Conservation (phyloP, 2,888 invertebrate species). For the Coelopa pilipes region DNA sequence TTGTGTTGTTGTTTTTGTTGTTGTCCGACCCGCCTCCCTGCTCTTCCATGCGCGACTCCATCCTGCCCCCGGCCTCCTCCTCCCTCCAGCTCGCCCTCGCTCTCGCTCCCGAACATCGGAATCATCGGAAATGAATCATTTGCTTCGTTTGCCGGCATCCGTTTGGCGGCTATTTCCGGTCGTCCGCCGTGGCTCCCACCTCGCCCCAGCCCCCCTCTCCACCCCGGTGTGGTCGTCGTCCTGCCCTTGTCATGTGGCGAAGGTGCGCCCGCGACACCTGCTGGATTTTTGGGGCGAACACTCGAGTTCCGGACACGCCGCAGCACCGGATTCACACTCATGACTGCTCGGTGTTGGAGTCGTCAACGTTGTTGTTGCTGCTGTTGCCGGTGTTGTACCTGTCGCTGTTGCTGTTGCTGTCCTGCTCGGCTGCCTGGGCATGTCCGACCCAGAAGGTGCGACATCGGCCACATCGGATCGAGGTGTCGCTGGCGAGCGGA, state of each 20-base stretch:
- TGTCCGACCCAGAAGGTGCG: no score
- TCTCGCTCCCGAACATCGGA: constrained; percentile 50
- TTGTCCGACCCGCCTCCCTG: constrained; percentile 3
- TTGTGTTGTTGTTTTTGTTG: constrained; percentile 18
- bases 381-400: background rate
- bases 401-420: no score
- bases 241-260: background rate
- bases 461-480: no score
- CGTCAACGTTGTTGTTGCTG: background rate
- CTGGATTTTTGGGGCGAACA: constrained; percentile 35
- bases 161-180: constrained; percentile 65
- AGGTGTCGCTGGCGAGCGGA: no score
- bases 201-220: constrained; percentile 17
- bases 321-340: constrained; percentile 50
- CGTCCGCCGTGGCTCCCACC: constrained; percentile 44
- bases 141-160: constrained; percentile 66
- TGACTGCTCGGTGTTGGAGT: constrained; percentile 41
- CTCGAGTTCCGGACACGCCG: constrained; percentile 37
- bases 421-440: no score
- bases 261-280: constrained; percentile 44
- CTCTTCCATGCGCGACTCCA: constrained; percentile 25
- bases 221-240: constrained; percentile 26
- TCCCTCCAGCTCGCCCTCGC: no score
- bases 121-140: constrained; percentile 66
- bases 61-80: background rate